Base-by-base conservation (phyloP, 2,888 invertebrate genomes). In the Heliconius erato region DNA sequence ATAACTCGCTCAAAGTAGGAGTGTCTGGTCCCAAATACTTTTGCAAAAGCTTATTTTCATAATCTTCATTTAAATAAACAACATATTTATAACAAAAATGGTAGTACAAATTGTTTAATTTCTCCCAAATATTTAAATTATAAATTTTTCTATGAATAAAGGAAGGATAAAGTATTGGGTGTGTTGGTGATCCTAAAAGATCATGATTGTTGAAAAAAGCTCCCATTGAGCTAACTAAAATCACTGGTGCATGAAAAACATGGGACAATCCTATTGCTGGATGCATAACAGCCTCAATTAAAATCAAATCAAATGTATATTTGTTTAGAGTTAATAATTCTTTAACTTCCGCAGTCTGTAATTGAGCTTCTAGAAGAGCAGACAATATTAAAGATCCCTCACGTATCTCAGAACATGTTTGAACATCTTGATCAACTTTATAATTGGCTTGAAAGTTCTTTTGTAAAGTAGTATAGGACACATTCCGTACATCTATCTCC, bases 401-500 rank as follows among this genome's bases (percentile, higher is more conserved):
- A 12, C 63, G 63, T 63, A 63, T 63, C 63, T 63, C 74, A 11
- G 65, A 28, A 32, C 44, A 80, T 26, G 26, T 80, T 49, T 65
- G 28, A n/a, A 74, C 19, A 7, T 74, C 32, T 65, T 67, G 74
- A 32, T 80, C 79, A 19, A 69, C 79, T 78, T 82, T 79, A 49
- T 82, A 82, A 49, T 79, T 72, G 11, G 71, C 32, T 65, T 79
- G 79, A 68, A 82, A 74, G 7, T n/a, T 16, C 1, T 19, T 65
- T 59, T 49, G 59, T n/a, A 78, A 79, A 19, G 71, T 40, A 35
- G 23, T 11, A 26, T 91, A 91, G 0, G 91, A 89, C 40, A 90
- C 19, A 67, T 91, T 89, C n/a, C 91, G 88, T 0, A 92, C 79
- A 65, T 92, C 89, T 12, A 95, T 92, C 89, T 95, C 93, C 4